Conservation (phyloP, 1,140 invertebrate genomes). For the Pseudomyrmex pallidus region DNA sequence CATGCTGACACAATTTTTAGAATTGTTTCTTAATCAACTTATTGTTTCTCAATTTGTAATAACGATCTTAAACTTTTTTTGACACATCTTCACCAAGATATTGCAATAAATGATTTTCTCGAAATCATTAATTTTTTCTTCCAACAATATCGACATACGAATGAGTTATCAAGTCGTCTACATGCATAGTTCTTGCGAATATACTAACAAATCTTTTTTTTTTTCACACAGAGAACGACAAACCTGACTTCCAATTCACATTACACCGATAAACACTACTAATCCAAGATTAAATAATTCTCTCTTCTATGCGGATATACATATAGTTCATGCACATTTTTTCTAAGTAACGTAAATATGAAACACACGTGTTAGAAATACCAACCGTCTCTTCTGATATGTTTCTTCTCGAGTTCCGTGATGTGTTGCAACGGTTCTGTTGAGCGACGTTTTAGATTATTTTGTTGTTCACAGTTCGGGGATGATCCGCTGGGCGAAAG, state of each 20-base stretch:
- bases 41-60: not conserved
- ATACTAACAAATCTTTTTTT: not conserved
- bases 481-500: slow-evolving; percentile 68
- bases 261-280: not conserved
- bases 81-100: not conserved
- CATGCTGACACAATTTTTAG: no score
- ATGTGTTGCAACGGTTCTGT: slow-evolving; percentile 77
- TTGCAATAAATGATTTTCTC: not conserved
- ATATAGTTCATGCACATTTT: not conserved
- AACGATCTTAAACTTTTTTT: not conserved
- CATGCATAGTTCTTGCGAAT: not conserved
- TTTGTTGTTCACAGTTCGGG: slow-evolving; percentile 65
- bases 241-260: not conserved
- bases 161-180: not conserved
- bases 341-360: slow-evolving; percentile 1
- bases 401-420: slow-evolving; percentile 79
- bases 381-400: slow-evolving; percentile 78
- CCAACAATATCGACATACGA: not conserved
- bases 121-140: not conserved
- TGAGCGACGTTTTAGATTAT: slow-evolving; percentile 76
- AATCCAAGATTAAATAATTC: slow-evolving; percentile 39
- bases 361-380: slow-evolving; percentile 31
- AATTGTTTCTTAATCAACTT: not conserved
- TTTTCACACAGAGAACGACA: not conserved
- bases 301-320: not conserved